phyloP scores from a whole-genome alignment of 2,888 invertebrate genomes.

The Lasioglossum lativentre region DNA sequence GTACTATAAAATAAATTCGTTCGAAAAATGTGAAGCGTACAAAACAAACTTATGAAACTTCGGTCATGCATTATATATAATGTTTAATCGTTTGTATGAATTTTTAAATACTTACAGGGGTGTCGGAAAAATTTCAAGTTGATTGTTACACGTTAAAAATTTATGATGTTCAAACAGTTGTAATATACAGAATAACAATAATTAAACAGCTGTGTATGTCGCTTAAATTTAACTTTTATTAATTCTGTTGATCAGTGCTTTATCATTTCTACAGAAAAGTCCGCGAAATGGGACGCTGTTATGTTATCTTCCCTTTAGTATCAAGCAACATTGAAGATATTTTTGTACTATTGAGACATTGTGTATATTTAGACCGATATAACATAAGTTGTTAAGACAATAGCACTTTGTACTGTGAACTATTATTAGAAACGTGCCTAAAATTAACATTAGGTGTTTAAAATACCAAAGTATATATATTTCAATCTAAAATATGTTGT shows the following conservation, averaged over 20 bases:
- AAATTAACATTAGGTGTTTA: not conserved
- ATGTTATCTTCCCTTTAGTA: not conserved
- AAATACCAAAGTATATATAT: not conserved
- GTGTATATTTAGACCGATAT: conserved; percentile 13
- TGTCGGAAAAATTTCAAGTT: not conserved
- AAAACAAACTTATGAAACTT: not conserved
- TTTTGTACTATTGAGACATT: conserved; percentile 10
- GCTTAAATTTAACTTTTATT: not conserved
- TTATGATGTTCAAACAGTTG: too few relatives aligned
- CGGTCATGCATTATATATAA: not conserved
- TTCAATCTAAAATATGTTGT: not conserved
- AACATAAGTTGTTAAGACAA: conserved; percentile 18
- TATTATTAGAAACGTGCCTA: conserved; percentile 12
- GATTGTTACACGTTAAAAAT: not conserved
- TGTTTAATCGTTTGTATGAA: not conserved
- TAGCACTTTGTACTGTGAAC: not conserved
- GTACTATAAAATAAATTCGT: not conserved
- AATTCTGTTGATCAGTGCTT: not conserved
- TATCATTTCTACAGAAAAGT: not conserved
- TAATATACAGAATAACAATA: too few relatives aligned
- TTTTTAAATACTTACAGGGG: not conserved
- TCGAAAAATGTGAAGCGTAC: not conserved
- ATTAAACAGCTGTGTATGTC: not conserved
- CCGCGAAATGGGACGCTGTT: not conserved
- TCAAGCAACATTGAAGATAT: conserved; percentile 23